phyloP scores from a whole-genome alignment of 2,797 vertebrate species.

The Enteromius fasciolatus region DNA sequence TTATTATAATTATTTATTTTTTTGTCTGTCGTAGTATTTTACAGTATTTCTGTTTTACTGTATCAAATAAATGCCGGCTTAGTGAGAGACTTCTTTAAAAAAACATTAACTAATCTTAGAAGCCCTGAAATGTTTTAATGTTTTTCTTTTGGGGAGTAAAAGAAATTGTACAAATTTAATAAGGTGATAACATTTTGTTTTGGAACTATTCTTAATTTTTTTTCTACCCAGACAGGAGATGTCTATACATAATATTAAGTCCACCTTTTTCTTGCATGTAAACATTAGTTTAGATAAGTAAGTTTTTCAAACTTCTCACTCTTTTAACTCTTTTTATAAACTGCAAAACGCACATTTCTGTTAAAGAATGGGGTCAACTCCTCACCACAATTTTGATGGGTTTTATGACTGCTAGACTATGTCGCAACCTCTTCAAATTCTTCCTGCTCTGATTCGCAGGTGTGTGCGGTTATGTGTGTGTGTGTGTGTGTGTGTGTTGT shows the following conservation, averaged over 20 bases:
- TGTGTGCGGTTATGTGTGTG: constrained; percentile 34
- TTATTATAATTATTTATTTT: no score
- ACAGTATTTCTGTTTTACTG: not conserved
- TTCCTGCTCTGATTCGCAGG: constrained; percentile 38
- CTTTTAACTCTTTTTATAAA: not conserved
- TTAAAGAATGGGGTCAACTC: not conserved
- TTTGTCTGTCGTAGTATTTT: not conserved
- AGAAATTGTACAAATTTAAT: not conserved
- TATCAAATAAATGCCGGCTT: not conserved
- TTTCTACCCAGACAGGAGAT: no score
- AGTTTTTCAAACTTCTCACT: not conserved
- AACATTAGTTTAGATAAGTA: not conserved
- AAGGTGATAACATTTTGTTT: not conserved
- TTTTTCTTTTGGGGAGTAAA: not conserved
- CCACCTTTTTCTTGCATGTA: not conserved
- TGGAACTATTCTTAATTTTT: not conserved
- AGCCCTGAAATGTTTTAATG: not conserved
- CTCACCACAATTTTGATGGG: constrained; percentile 13
- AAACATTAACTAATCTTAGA: not conserved
- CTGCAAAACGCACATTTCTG: not conserved
- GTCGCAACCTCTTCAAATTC: constrained; percentile 17
- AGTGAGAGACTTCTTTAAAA: not conserved
- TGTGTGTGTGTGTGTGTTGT: constrained; percentile 35
- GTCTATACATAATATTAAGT: not conserved
- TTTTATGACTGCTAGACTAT: constrained; percentile 24